Base-by-base conservation (phyloP, 2,888 invertebrate species). In the Ectemnius continuus region DNA sequence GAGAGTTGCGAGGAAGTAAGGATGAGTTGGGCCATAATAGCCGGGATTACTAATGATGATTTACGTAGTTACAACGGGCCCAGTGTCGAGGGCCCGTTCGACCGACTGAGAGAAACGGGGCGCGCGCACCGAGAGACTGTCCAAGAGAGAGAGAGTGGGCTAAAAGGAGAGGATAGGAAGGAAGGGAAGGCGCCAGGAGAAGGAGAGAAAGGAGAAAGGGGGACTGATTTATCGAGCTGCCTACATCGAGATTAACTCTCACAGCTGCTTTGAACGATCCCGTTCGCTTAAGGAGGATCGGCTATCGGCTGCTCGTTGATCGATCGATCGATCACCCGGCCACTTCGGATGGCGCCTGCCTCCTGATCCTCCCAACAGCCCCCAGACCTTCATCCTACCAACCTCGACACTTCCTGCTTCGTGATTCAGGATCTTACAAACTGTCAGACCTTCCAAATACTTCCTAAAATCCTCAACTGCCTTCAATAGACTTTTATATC, bases 161-260 rank as follows among this genome's bases (percentile, higher is more conserved):
- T 45, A 36, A 16, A 26, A 36, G 36, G 6, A 61, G 16, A n/a
- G 52, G 62, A 48, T 14, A 3, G 45, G 11, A 48, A 14, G n/a
- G 26, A 23, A 8, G 36, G n/a, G 26, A 23, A 8, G 36, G 36
- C 36, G 36, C 36, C 36, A 11, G 4, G 16, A 59, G 61, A 52
- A 18, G 48, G 18, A 60, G 56, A 52, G 66, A 69, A 52, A 61
- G 52, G 36, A 48, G 58, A 52, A 64, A 26, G 64, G 65, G 36
- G 62, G 36, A 47, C 72, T 82, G 82, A 82, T 82, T 79, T 80
- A 82, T 82, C 69, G 75, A 61, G 69, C 65, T 67, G 70, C 61
- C 68, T 69, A 67, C 59, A 73, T 67, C 80, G 72, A 82, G 82
- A 82, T 82, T 79, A 79, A 79, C 77, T 81, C 67, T 62, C 66